These are phyloP conservation scores for Rhyacichthys aspro DNA, from an alignment of 2,797 vertebrate genomes.

Conservation along the genomic window DNA sequence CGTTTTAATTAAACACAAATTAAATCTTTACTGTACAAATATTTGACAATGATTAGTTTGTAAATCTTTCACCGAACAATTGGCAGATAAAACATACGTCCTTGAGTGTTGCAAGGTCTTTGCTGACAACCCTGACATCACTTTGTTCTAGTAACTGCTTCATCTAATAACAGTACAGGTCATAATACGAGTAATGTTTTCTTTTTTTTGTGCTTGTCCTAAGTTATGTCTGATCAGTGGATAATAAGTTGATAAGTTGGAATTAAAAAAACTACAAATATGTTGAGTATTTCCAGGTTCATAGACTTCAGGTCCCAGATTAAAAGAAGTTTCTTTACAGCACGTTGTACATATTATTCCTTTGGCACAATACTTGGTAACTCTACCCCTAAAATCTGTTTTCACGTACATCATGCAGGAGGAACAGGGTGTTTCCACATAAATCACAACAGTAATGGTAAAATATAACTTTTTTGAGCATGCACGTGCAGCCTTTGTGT, in stretches of 20 bases:
- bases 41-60: slow-evolving; percentile 68
- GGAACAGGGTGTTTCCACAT: slow-evolving; percentile 62
- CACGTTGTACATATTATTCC: slow-evolving; percentile 64
- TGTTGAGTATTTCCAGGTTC: slow-evolving; percentile 24
- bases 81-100: slow-evolving; percentile 41
- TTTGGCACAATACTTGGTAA: slow-evolving; percentile 80
- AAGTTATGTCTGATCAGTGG: slow-evolving; percentile 34
- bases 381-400: slow-evolving; percentile 49
- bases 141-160: slow-evolving; percentile 41
- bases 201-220: slow-evolving; percentile 71
- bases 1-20: slow-evolving; percentile 61
- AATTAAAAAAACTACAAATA: slow-evolving; percentile 24
- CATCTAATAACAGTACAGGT: slow-evolving; percentile 52
- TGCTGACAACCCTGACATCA: slow-evolving; percentile 48
- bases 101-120: slow-evolving; percentile 36
- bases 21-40: slow-evolving; percentile 68
- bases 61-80: slow-evolving; percentile 48
- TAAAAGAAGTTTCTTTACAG: slow-evolving; percentile 43
- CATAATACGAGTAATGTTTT: slow-evolving; percentile 19
- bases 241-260: slow-evolving; percentile 18
- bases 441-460: slow-evolving; percentile 34
- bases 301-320: slow-evolving; percentile 30
- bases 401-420: slow-evolving; percentile 66
- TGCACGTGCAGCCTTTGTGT: slow-evolving; percentile 33
- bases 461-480: slow-evolving; percentile 20